Conservation (phyloP, 1,140 invertebrate species). For the Lucilia cuprina region DNA sequence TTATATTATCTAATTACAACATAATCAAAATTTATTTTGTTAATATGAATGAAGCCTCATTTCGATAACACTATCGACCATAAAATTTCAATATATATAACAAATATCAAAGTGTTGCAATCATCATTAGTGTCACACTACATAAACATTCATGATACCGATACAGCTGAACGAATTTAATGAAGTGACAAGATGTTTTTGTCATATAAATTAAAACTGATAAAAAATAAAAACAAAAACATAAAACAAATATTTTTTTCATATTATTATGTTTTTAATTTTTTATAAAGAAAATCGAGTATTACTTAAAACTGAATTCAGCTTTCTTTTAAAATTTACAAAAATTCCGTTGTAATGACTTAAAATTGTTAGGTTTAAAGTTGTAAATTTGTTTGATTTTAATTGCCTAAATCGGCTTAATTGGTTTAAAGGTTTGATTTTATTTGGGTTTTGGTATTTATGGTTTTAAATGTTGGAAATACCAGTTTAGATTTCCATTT, state of each 20-base stretch:
- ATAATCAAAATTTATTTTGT: no score
- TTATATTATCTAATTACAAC: no score
- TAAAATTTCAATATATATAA: not conserved
- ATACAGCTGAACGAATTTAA: not conserved
- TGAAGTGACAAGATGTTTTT: not conserved
- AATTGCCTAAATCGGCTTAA: constrained; percentile 25
- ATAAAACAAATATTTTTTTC: not conserved
- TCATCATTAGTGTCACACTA: not conserved
- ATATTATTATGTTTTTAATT: not conserved
- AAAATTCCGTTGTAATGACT: not conserved
- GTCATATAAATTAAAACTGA: not conserved
- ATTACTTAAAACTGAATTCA: not conserved
- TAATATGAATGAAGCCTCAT: no score
- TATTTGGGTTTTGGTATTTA: not conserved
- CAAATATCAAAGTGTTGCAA: not conserved
- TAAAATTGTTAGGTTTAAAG: not conserved
- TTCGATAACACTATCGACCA: no score
- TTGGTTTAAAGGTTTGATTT: not conserved
- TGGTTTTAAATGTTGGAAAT: not conserved
- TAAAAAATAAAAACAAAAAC: not conserved
- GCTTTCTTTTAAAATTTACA: not conserved
- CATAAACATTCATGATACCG: not conserved
- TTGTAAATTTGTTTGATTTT: not conserved
- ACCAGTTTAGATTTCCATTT: not conserved
- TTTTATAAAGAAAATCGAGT: not conserved